Conservation (phyloP, 2,797 vertebrate genomes). For the Poeciliopsis presidionis region DNA sequence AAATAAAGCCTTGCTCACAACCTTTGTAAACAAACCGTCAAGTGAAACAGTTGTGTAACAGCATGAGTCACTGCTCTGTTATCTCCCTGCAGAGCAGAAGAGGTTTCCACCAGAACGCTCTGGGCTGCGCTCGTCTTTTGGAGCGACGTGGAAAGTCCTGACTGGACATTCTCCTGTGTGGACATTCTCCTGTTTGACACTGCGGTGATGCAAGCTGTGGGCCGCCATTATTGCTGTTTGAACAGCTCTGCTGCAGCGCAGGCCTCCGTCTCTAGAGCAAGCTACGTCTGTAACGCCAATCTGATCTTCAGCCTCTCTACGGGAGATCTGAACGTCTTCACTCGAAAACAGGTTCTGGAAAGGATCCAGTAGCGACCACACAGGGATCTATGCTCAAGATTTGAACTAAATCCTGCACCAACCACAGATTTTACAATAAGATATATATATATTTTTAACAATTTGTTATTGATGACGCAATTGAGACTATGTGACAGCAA, state of each 20-base stretch:
- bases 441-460: neutral
- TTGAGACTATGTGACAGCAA: neutral
- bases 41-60: neutral
- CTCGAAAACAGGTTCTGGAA: neutral
- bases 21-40: neutral
- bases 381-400: neutral
- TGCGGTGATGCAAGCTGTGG: constrained; percentile 5
- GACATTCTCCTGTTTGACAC: neutral
- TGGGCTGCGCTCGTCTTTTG: constrained; percentile 3
- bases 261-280: neutral
- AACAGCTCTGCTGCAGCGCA: neutral
- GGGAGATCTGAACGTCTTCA: neutral
- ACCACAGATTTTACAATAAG: neutral
- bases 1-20: neutral
- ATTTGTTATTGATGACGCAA: neutral
- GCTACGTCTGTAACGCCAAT: too few species aligned
- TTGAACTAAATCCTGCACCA: neutral
- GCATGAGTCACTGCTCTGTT: constrained; percentile 28
- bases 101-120: neutral
- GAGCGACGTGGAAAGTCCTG: constrained; percentile 1
- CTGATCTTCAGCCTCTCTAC: neutral
- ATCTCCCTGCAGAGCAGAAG: constrained; percentile 16
- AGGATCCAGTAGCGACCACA: neutral
- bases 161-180: constrained; percentile 23
- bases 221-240: neutral